Base-by-base conservation (phyloP, 2,888 invertebrate species). In the Blera fallax region DNA sequence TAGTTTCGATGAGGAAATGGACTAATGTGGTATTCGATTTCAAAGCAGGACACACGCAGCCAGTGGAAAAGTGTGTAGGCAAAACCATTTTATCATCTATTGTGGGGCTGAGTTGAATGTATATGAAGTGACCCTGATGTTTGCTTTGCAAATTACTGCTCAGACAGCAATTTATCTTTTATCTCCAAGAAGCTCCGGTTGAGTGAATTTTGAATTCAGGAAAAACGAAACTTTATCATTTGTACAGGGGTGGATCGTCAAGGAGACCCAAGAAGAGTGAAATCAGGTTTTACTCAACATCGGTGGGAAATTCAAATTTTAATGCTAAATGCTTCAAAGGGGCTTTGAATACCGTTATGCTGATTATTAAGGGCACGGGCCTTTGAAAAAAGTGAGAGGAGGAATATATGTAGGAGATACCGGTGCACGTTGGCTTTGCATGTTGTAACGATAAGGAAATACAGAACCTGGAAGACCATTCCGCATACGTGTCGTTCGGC, bases 1-100 rank as follows among this genome's bases (percentile, higher is more conserved):
- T 6, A 40, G 52, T 2, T 32, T 60, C 34, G 29, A 18, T 11
- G 14, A 37, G 29, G 50, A 37, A 29, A 8, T 29, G 27, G 37
- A 54, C 45, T 16, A 24, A 34, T 34, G 64, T 64, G 34, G 62
- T 32, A 29, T 65, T 64, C 3, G 45, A 45, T 58, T 45, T 34
- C 48, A 21, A 34, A 16, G 14, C 4, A 16, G 16, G 8, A 32
- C 16, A 62, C 29, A 62, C 62, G 62, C 62, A 62, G 29, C 32
- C 18, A 27, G 32, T 24, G 16, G 27, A 24, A 58, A 60, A 27
- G 8, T 54, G 29, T 11, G 56, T 32, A 32, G 56, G 32, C 18
- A 32, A 56, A 32, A 32, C 11, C 37, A 11, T 27, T 67, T 7
- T 6, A 52, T 64, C 64, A 64, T 48, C 27, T 24, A 62, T 27